Evolutionary conservation across 2,888 invertebrate species (phyloP).

Genomic region (Notocelia uddmanniana): DNA sequence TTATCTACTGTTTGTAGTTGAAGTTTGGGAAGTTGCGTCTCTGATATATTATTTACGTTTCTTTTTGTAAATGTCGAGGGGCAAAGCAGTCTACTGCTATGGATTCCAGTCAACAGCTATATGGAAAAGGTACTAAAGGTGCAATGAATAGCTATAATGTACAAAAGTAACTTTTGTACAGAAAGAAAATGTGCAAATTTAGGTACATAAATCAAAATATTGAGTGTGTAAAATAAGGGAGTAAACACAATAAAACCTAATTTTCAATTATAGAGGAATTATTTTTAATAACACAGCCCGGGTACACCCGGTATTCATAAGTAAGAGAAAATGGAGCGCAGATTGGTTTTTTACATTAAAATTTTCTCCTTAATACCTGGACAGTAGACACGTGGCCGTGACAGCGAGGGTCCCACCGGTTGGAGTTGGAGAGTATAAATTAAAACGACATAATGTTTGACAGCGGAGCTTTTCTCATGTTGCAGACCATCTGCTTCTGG

Average conservation of each 20-base stretch:
- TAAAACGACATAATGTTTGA: constrained; percentile 39
- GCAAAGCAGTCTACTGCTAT: too few species aligned
- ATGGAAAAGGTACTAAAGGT: too few species aligned
- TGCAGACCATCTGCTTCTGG: constrained; percentile 10
- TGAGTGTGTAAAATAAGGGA: too few species aligned
- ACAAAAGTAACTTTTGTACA: too few species aligned
- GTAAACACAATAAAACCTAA: too few species aligned
- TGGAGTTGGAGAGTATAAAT: constrained; percentile 28
- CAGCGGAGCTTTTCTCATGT: constrained; percentile 4
- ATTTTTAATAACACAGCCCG: not conserved
- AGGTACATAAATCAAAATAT: not conserved
- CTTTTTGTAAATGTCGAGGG: too few species aligned
- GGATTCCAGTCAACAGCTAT: too few species aligned
- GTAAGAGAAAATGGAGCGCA: constrained; percentile 22
- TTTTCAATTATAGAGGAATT: constrained; percentile 26
- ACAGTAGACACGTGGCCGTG: constrained; percentile 55
- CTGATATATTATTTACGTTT: too few species aligned
- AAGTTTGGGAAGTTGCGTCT: constrained; percentile 29
- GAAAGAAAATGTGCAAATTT: not conserved
- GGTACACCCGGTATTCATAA: constrained; percentile 6
- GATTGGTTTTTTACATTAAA: constrained; percentile 49
- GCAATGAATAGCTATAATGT: too few species aligned
- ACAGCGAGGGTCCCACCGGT: constrained; percentile 48
- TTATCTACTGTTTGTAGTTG: constrained; percentile 19
- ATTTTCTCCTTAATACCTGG: constrained; percentile 51